Base-by-base conservation (phyloP, 2,797 vertebrate species). In the Gobio occitaniae region DNA sequence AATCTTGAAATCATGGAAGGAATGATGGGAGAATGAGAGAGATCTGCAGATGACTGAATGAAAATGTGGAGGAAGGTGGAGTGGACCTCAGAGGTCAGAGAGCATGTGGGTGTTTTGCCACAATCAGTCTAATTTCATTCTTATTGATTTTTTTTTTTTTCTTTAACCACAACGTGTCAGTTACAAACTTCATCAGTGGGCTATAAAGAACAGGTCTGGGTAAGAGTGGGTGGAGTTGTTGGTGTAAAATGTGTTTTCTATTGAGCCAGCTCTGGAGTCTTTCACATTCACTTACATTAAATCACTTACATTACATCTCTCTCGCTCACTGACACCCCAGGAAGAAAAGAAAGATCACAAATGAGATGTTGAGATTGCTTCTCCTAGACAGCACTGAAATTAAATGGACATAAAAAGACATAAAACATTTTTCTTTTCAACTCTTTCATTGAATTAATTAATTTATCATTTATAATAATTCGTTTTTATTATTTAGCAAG, bases 221-320 rank as follows among this genome's bases (percentile, higher is more conserved):
- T 48, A 38, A 66, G 41, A 83, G 76, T 72, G 38, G 77, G 48
- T 68, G 63, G 63, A 56, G 65, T n/a, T 63, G 36, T 59, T 76
- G 38, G 78, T 84, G 83, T 54, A 86, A 88, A 88, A 88, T 85
- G 82, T 85, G 82, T 87, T 88, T 90, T 87, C 82, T 88, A 88
- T 88, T 90, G 89, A 88, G 85, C 86, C 36, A 61, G 78, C 25
- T 41, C 71, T 10, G 52, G 71, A 87, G 86, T 87, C 77, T 86
- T 89, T 87, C 68, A 78, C 70, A 70, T 66, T 69, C n/a, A 82
- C 78, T 84, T 82, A 84, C 15, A 41, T 52, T 78, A 68, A 71
- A 63, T 68, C 4, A 61, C 15, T 86, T 36, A 78, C 56, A 61
- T 86, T 82, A 61, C 21, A 11, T 70, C n/a, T 71, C 36, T 61